Conservation (phyloP, 2,113 vertebrate genomes). For the Muscicapa adusta region DNA sequence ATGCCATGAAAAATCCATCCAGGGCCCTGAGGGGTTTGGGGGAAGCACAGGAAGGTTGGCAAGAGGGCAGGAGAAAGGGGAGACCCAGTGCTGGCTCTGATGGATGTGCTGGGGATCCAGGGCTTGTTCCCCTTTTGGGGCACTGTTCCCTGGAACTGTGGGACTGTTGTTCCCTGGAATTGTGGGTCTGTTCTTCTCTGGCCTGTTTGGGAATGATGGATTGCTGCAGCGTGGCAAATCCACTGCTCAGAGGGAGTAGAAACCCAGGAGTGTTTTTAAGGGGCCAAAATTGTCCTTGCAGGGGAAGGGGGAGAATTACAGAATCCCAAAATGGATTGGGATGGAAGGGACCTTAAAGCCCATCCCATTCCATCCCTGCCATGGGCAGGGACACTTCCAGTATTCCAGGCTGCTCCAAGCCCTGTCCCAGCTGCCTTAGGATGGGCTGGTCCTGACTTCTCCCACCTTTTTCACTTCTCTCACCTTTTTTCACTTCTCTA, state of each 20-base stretch:
- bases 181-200: neutral
- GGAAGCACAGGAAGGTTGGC: neutral
- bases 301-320: neutral
- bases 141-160: too few relatives aligned
- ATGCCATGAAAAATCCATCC: neutral
- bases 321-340: neutral
- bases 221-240: neutral
- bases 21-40: fast-evolving
- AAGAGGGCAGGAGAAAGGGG: neutral
- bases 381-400: neutral
- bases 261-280: fast-evolving
- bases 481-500: neutral
- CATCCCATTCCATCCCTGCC: neutral
- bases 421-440: neutral
- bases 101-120: neutral
- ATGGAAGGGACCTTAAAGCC: neutral
- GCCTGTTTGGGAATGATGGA: neutral
- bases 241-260: neutral
- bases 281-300: neutral
- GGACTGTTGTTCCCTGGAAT: neutral
- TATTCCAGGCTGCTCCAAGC: neutral
- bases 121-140: neutral
- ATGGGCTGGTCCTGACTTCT: neutral
- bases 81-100: fast-evolving
- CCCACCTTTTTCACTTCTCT: neutral